Evolutionary conservation across 2,888 invertebrate genomes (phyloP), one percentile per base, ranked within the genome.

Genomic region (Cataglyphis albicans): DNA sequence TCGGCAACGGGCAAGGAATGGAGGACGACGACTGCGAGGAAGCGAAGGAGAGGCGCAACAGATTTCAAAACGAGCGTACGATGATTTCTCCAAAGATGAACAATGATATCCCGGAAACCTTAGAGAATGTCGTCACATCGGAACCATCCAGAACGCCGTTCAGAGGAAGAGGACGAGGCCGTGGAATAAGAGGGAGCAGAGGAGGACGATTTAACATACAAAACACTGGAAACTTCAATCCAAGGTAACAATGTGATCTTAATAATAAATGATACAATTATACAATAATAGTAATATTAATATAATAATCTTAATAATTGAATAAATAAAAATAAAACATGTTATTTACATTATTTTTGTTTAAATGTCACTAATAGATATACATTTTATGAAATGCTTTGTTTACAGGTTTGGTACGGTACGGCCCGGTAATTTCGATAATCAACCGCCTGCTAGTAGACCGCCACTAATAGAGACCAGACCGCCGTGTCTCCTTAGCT

Each of bases 11-110:
- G 68, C 92, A 92, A 81, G 90, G 88, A 70, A 65, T 90, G 59
- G 94, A 94, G 83, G 94, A 94, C 82, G 94, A 94, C 81, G 94
- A 94, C 83, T 88, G 91, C 84, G 94, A 94, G 87, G 93, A 94
- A 88, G 93, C 93, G 6, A 92, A 91, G 80, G 94, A 94, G 83
- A 89, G 93, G 84, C 91, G 93, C 63, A 94, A 94, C 86, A 90
- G 94, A 81, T 94, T 94, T 88, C 93, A 94, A 85, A 94, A 89
- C 73, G 94, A 94, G 78, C 91, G 94, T 82, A 91, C 90, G 6
- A 91, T 92, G 64, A 88, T 93, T 41, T 89, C 93, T 44, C 91
- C 93, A 25, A 94, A 94, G 81, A 92, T 93, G 92, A 93, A 94
- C 64, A 91, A 88, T 68, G 92, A 94, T 41, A 94, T 94, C 89